Evolutionary conservation across 2,797 vertebrate genomes (phyloP).

Genomic region (Alauda arvensis): DNA sequence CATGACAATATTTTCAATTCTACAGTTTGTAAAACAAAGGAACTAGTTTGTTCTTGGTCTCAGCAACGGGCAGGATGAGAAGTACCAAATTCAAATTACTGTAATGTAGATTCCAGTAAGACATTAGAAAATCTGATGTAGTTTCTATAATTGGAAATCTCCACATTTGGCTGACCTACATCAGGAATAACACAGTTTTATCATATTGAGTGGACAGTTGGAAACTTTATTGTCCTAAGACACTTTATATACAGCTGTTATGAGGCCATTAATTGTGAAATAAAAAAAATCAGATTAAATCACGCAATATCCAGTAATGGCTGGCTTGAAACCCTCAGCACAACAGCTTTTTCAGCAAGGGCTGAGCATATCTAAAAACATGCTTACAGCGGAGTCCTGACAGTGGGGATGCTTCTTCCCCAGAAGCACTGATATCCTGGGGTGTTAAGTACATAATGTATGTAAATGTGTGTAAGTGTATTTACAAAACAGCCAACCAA

Average conservation of each 20-base stretch:
- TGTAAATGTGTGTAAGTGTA: background rate
- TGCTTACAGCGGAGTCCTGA: background rate
- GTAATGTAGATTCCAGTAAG: background rate
- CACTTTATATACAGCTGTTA: background rate
- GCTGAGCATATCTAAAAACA: background rate
- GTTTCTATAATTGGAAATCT: background rate
- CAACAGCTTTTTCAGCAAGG: background rate
- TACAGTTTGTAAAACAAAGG: background rate
- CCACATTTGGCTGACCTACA: background rate
- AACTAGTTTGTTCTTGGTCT: background rate
- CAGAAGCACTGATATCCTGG: background rate
- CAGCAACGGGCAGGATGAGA: background rate
- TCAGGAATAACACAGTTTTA: background rate
- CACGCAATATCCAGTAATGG: background rate
- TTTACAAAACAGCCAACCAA: background rate
- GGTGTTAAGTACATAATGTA: background rate
- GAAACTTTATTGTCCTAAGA: background rate
- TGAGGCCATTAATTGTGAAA: background rate
- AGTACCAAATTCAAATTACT: background rate
- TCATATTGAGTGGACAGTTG: background rate
- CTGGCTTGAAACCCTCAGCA: background rate
- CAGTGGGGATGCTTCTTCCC: background rate
- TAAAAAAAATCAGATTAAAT: background rate
- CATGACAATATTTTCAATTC: background rate
- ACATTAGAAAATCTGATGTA: background rate